Evolutionary conservation across 2,113 vertebrate species (phyloP).

Genomic region (Clupea harengus): DNA sequence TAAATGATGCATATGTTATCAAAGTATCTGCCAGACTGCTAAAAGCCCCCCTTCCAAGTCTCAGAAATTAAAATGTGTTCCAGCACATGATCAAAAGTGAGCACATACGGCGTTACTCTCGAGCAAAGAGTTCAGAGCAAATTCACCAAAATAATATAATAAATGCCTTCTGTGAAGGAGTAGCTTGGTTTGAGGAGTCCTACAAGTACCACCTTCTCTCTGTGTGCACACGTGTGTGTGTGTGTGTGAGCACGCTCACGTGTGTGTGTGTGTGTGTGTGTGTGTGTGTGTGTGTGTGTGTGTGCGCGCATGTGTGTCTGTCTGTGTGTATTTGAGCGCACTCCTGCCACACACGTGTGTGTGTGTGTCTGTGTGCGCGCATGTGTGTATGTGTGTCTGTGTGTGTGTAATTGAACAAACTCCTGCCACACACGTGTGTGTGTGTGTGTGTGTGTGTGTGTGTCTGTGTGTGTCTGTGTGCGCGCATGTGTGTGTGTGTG

Average conservation of each 20-base stretch:
- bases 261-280: slow-evolving; percentile 7
- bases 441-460: background rate
- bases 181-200: background rate
- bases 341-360: background rate
- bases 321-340: background rate
- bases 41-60: background rate
- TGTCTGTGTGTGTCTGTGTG: background rate
- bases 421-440: no score
- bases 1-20: slow-evolving; percentile 8
- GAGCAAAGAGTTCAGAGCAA: background rate
- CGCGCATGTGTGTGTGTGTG: background rate
- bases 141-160: background rate
- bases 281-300: background rate
- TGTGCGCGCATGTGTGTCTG: background rate
- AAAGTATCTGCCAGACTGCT: background rate
- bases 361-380: background rate
- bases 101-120: background rate
- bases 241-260: background rate
- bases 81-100: background rate
- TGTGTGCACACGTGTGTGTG: background rate
- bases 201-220: background rate
- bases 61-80: background rate
- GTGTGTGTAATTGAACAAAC: no score
- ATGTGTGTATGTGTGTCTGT: background rate
- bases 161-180: background rate